Conservation (phyloP, 2,113 vertebrate species). For the Trochalopteron elliotii region DNA sequence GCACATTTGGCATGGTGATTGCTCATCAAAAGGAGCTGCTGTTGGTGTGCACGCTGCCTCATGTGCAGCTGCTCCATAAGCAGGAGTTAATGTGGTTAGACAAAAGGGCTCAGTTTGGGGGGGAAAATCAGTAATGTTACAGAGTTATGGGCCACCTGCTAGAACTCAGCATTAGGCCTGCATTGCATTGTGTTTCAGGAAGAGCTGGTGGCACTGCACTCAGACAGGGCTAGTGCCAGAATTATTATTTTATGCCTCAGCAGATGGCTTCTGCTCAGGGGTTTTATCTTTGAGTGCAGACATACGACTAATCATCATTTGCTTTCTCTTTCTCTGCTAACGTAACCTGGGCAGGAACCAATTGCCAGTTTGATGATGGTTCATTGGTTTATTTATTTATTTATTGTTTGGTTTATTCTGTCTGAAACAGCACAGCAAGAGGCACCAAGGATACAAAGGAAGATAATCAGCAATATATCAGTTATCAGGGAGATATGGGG, state of each 20-base stretch:
- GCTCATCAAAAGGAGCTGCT: not conserved
- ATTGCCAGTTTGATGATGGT: constrained; percentile 23
- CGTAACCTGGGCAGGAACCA: constrained; percentile 52
- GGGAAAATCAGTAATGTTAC: constrained; percentile 53
- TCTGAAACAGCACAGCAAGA: constrained; percentile 30
- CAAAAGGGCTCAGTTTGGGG: not conserved
- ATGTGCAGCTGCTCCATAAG: not conserved
- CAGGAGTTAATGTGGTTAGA: constrained; percentile 12
- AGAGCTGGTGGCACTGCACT: constrained; percentile 44
- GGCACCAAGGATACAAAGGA: constrained; percentile 10
- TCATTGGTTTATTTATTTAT: not conserved
- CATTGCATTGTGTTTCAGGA: not conserved
- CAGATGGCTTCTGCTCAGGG: constrained; percentile 69
- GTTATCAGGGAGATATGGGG: not conserved
- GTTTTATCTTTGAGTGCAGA: constrained; percentile 62
- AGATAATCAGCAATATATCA: not conserved
- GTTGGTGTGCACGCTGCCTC: not conserved
- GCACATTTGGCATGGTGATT: not conserved
- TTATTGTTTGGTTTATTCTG: constrained; percentile 12
- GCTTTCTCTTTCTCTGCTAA: constrained; percentile 52
- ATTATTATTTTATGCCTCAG: constrained; percentile 68
- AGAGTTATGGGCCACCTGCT: constrained; percentile 67
- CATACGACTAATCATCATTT: constrained; percentile 47
- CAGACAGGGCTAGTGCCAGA: constrained; percentile 41
- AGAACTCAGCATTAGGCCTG: constrained; percentile 5